These are phyloP conservation scores for Pseudomyrmex gracilis DNA, from an alignment of 1,140 invertebrate species.

Conservation along the genomic window DNA sequence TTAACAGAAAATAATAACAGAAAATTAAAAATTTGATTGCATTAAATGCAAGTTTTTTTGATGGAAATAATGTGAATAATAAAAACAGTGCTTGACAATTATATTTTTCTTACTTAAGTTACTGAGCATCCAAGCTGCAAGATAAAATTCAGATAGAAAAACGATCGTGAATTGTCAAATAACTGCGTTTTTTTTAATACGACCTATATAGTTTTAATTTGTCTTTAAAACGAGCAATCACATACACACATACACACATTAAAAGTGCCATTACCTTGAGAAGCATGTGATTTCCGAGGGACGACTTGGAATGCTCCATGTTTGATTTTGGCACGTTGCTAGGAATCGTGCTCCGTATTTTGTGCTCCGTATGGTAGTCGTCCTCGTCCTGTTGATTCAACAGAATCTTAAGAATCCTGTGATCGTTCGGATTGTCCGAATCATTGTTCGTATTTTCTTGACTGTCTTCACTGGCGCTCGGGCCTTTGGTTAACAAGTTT, in stretches of 20 bases:
- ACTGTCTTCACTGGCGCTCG: conserved; percentile 82
- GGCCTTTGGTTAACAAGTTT: conserved; percentile 88
- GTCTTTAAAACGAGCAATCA: neutral
- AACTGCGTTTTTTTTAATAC: too few species aligned
- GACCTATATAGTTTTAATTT: too few species aligned
- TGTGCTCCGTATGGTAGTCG: conserved; percentile 85
- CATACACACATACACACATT: too few species aligned
- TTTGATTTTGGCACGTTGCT: conserved; percentile 73
- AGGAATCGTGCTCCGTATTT: conserved; percentile 75
- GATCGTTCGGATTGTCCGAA: conserved; percentile 83
- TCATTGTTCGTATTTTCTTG: conserved; percentile 83
- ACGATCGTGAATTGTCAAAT: too few species aligned
- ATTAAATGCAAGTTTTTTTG: too few species aligned
- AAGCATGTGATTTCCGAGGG: conserved; percentile 89
- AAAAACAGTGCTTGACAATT: too few species aligned
- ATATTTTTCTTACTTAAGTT: too few species aligned
- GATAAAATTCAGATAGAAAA: too few species aligned
- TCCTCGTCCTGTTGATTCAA: conserved; percentile 94
- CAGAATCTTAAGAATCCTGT: conserved; percentile 91
- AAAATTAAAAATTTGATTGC: neutral
- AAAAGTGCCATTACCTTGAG: conserved; percentile 87
- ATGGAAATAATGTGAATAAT: too few species aligned
- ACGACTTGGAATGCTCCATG: conserved; percentile 80
- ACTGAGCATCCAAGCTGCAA: too few species aligned
- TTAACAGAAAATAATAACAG: conserved; percentile 88